Conservation (phyloP, 2,113 vertebrate species). For the Mus pahari region DNA sequence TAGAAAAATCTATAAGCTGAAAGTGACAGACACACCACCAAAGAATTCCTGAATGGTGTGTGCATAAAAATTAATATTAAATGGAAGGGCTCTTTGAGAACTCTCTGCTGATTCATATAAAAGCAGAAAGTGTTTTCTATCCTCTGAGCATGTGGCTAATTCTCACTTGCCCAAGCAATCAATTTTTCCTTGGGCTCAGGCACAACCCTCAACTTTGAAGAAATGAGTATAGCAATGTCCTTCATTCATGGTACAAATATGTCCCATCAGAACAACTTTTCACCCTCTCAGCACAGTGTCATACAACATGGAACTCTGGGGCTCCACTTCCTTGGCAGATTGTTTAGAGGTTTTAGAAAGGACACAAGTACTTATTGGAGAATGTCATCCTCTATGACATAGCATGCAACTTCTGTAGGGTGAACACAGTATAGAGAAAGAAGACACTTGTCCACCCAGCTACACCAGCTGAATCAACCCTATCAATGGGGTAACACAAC, state of each 20-base stretch:
- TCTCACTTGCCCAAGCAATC: background rate
- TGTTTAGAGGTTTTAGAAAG: background rate
- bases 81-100: background rate
- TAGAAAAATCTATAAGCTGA: background rate
- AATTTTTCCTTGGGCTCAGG: background rate
- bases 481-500: background rate
- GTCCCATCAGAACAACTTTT: background rate
- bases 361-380: background rate
- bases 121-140: background rate
- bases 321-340: background rate
- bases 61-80: background rate
- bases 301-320: fast-evolving
- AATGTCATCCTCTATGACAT: background rate
- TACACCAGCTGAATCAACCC: background rate
- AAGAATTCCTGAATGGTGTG: background rate
- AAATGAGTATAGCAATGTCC: background rate
- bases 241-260: background rate
- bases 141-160: background rate
- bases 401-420: no score
- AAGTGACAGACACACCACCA: background rate
- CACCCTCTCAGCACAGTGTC: background rate
- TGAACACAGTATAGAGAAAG: background rate
- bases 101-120: background rate
- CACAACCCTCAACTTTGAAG: background rate
- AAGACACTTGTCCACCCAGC: background rate